Percentiles rank a stretch among this genome's conserved stretches.
Evolutionary conservation across 2,888 invertebrate genomes (phyloP).

Genomic region (Macropis europaea): DNA sequence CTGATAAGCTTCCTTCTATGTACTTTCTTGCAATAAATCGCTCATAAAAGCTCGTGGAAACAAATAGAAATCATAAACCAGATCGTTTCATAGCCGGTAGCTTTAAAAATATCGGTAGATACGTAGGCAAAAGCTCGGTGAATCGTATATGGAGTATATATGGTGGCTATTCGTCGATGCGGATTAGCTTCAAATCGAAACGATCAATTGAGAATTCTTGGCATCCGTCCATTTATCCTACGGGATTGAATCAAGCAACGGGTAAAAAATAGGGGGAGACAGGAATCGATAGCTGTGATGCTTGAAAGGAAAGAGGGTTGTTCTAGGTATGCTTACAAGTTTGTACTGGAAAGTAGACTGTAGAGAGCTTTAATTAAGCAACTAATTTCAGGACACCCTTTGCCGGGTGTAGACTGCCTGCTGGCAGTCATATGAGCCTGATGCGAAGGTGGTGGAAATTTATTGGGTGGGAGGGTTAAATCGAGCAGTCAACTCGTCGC

Average conservation of each 20-base stretch:
- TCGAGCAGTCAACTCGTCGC: slow-evolving; percentile 34
- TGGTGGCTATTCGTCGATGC: slow-evolving; percentile 18
- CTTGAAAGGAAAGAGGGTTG: not conserved
- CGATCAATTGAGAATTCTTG: slow-evolving; percentile 54
- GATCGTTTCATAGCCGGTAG: not conserved
- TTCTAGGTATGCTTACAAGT: slow-evolving; percentile 24
- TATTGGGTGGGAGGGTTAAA: slow-evolving; percentile 38
- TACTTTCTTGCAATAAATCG: not conserved
- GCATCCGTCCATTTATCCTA: slow-evolving; percentile 50
- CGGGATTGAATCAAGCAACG: slow-evolving; percentile 44
- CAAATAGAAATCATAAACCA: slow-evolving; percentile 7
- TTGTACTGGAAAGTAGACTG: slow-evolving; percentile 17
- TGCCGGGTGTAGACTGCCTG: not conserved
- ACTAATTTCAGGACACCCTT: slow-evolving; percentile 58
- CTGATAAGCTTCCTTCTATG: not conserved
- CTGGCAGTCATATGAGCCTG: slow-evolving; percentile 40
- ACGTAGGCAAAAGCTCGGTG: not conserved
- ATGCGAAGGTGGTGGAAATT: slow-evolving; percentile 31
- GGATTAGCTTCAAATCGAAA: slow-evolving; percentile 57
- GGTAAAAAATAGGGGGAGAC: not conserved
- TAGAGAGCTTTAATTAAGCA: slow-evolving; percentile 60
- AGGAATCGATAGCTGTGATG: slow-evolving; percentile 22
- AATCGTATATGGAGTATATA: not conserved
- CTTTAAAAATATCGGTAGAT: slow-evolving; percentile 12
- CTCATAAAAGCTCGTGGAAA: not conserved